These are phyloP conservation scores for Dufourea novaeangliae DNA, from an alignment of 1,140 invertebrate species.

Conservation along the genomic window DNA sequence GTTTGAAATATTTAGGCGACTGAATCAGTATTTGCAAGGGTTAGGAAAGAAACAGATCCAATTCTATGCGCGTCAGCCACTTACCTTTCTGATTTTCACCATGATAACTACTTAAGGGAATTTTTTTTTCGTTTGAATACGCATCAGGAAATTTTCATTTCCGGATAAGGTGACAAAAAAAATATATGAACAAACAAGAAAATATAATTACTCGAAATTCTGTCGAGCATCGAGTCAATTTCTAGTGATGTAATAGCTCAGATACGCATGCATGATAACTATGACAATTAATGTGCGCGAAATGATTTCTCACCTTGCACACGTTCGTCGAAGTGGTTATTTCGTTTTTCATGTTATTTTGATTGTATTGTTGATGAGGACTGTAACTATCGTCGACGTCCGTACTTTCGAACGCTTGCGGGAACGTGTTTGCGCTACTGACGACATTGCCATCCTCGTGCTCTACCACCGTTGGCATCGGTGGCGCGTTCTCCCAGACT, in stretches of 20 bases:
- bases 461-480: constrained; percentile 87
- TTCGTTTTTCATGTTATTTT: constrained; percentile 80
- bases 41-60: background rate
- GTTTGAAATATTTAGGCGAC: too few species aligned
- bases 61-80: constrained; percentile 57
- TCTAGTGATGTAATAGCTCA: constrained; percentile 71
- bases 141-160: constrained; percentile 9
- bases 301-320: constrained; percentile 85
- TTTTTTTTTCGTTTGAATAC: constrained; percentile 38
- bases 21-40: too few species aligned
- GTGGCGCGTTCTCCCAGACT: constrained; percentile 89
- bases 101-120: constrained; percentile 50
- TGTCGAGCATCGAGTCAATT: constrained; percentile 52
- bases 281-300: constrained; percentile 56
- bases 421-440: constrained; percentile 80
- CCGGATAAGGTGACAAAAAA: constrained; percentile 21
- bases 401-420: constrained; percentile 82
- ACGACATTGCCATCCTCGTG: constrained; percentile 82
- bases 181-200: constrained; percentile 51
- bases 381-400: constrained; percentile 83
- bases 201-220: constrained; percentile 28
- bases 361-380: constrained; percentile 79
- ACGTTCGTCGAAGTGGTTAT: constrained; percentile 85
- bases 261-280: constrained; percentile 57
- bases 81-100: constrained; percentile 64